These are phyloP conservation scores for Drosophila nigritarsus DNA, from an alignment of 2,888 invertebrate species.

Conservation along the genomic window DNA sequence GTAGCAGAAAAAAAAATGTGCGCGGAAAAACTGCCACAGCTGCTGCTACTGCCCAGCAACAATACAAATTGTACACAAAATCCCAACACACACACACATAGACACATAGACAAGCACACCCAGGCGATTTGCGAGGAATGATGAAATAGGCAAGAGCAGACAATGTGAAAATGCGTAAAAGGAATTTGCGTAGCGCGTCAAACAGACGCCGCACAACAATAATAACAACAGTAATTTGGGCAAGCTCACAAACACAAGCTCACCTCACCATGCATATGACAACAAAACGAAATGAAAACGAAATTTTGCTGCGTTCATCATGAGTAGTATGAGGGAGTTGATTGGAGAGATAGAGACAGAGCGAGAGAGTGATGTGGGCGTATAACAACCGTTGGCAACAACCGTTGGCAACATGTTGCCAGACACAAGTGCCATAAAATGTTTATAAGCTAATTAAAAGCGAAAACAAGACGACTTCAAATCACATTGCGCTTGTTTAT, in stretches of 20 bases:
- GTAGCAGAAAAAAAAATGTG: slow-evolving; percentile 28
- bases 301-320: slow-evolving; percentile 70
- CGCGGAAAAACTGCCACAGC: slow-evolving; percentile 46
- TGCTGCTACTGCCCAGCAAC: slow-evolving; percentile 14
- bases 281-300: slow-evolving; percentile 68
- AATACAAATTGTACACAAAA: slow-evolving; percentile 19
- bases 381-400: slow-evolving; percentile 46
- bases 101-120: slow-evolving; percentile 11
- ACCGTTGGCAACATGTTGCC: slow-evolving; percentile 59
- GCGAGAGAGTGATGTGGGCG: slow-evolving; percentile 52
- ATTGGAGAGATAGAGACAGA: background rate
- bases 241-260: slow-evolving; percentile 15
- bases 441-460: slow-evolving; percentile 61
- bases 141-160: slow-evolving; percentile 69
- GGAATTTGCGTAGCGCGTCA: slow-evolving; percentile 72
- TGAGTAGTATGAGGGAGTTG: slow-evolving; percentile 33
- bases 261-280: slow-evolving; percentile 53
- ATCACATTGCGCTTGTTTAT: slow-evolving; percentile 51
- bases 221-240: slow-evolving; percentile 11
- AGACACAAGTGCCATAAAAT: slow-evolving; percentile 49
- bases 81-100: background rate
- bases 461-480: slow-evolving; percentile 37
- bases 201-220: slow-evolving; percentile 58
- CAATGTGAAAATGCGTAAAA: slow-evolving; percentile 73
- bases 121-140: slow-evolving; percentile 57